Evolutionary conservation across 1,140 invertebrate species (phyloP).

Genomic region (Parasteatoda tepidariorum): DNA sequence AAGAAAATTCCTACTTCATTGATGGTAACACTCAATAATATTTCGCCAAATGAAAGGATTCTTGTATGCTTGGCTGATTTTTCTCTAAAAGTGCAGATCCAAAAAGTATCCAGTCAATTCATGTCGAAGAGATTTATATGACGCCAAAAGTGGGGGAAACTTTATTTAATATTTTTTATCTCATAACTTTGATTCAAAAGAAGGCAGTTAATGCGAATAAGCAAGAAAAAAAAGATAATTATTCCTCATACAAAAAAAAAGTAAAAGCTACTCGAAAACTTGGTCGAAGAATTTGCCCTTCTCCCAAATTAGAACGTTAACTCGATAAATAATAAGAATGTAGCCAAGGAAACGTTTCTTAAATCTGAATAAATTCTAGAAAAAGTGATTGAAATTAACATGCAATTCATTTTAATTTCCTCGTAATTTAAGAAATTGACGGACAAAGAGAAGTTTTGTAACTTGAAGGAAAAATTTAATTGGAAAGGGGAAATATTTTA

Average conservation of each 20-base stretch:
- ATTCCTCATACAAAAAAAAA: conserved; percentile 20
- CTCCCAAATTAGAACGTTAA: conserved; percentile 29
- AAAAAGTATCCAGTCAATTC: conserved; percentile 9
- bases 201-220: not conserved
- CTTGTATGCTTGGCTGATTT: conserved; percentile 17
- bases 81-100: conserved; percentile 26
- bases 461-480: conserved; percentile 38
- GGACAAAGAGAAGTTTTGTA: conserved; percentile 29
- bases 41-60: conserved; percentile 23
- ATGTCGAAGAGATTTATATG: conserved; percentile 26
- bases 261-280: conserved; percentile 15
- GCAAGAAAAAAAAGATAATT: conserved; percentile 27
- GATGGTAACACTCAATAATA: conserved; percentile 47
- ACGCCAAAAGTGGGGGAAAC: not conserved
- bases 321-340: conserved; percentile 29
- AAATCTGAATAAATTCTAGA: not conserved
- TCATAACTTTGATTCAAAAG: not conserved
- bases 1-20: conserved; percentile 27
- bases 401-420: conserved; percentile 51
- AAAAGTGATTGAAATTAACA: conserved; percentile 37
- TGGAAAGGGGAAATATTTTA: conserved; percentile 41
- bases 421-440: conserved; percentile 28
- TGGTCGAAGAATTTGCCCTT: conserved; percentile 8
- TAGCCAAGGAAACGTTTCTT: not conserved
- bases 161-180: conserved; percentile 23